phyloP scores from a whole-genome alignment of 2,888 invertebrate genomes.

The Chirona hameri region DNA sequence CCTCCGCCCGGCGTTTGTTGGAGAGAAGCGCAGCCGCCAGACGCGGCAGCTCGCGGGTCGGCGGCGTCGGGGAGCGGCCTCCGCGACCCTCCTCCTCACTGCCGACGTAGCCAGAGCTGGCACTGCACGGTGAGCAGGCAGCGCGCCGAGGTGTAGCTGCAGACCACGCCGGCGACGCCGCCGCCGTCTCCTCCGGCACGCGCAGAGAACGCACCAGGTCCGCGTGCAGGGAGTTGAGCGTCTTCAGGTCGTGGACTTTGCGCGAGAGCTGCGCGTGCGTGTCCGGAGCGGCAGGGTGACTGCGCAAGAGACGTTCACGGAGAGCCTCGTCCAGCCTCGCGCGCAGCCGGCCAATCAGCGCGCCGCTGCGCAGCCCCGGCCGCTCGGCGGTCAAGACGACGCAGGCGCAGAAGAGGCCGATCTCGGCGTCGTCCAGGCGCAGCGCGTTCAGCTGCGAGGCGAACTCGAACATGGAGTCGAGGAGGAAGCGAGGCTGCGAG shows the following conservation, averaged over 20 bases:
- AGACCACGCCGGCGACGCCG: conserved; percentile 31
- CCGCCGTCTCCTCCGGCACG: conserved; percentile 56
- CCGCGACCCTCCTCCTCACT: conserved; percentile 10
- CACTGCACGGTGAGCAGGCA: conserved; percentile 51
- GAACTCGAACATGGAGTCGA: conserved; percentile 97
- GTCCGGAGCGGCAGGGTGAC: conserved; percentile 58
- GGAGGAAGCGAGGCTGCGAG: conserved; percentile 64
- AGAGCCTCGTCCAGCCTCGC: conserved; percentile 79
- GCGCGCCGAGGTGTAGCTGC: conserved; percentile 56
- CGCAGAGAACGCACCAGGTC: conserved; percentile 92
- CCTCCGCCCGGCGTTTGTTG: conserved; percentile 32
- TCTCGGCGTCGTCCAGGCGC: conserved; percentile 84
- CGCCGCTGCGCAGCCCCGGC: conserved; percentile 86
- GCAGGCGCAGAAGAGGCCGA: conserved; percentile 92
- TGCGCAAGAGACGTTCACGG: conserved; percentile 68
- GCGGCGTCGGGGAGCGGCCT: conserved; percentile 1
- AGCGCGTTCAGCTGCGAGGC: conserved; percentile 91
- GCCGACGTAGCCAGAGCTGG: conserved; percentile 27
- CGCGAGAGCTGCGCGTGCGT: conserved; percentile 71
- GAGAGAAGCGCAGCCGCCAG: background rate
- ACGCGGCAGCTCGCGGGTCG: background rate
- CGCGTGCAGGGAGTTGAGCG: conserved; percentile 91
- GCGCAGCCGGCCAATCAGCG: conserved; percentile 90
- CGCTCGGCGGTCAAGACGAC: conserved; percentile 94
- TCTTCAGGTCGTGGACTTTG: conserved; percentile 91